Base-by-base conservation (phyloP, 1,140 invertebrate species). In the Lordiphosa mommai region DNA sequence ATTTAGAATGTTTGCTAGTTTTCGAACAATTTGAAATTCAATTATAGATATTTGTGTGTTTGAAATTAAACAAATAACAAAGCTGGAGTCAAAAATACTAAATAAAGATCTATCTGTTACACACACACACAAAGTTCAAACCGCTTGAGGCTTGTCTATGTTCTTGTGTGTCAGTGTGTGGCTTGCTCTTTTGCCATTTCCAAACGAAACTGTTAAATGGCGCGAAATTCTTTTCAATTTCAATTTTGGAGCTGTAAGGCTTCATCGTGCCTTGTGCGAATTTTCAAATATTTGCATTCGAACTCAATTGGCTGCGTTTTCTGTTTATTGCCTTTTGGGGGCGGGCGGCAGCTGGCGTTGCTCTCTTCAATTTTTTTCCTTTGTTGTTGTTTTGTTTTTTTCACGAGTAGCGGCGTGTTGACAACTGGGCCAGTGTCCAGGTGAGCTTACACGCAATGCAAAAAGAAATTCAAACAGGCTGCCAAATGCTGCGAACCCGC, bases 271-370 rank as follows among this genome's bases (percentile, higher is more conserved):
- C 53, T 44, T 20, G 32, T 52, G 43, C 48, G 49, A 56, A 51
- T 55, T 61, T 36, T 49, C 66, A 76, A 82, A 82, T 82, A 84
- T 82, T 82, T 82, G 76, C 77, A 76, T 76, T 71, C 66, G 77
- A 76, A 84, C 71, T 84, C 76, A 82, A 82, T 82, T 84, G 77
- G 67, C 60, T 72, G 71, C 66, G 67, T 84, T 82, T 82, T 84
- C 71, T 76, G 71, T 84, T 84, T 82, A 84, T 82, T 82, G 71
- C 77, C 58, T 61, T 67, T 82, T 60, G 60, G 37, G 37, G 13
- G 6, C 8, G 14, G n/a, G 9, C n/a, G 38, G 38, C 70, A 20
- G 51, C 51, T 58, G 77, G 36, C 58, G 48, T 59, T 23, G 5
- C 4, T 23, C 20, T 23, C n/a, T n/a, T n/a, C n/a, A n/a, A n/a